phyloP scores from a whole-genome alignment of 1,140 invertebrate species.

The Hermetia illucens region DNA sequence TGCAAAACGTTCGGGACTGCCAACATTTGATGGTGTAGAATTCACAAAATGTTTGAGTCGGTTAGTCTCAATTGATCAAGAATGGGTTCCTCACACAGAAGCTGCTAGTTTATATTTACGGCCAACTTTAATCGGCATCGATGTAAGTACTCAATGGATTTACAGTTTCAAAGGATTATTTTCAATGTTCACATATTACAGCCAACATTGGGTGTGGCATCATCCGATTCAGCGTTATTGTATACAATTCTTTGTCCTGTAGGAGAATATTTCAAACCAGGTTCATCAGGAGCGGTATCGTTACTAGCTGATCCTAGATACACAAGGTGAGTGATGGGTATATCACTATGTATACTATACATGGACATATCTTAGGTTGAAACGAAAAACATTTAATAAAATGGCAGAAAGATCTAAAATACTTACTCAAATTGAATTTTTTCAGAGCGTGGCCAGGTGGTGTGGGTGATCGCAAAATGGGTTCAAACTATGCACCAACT shows the following conservation, averaged over 20 bases:
- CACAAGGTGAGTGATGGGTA: constrained; percentile 10
- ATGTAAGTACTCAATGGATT: constrained; percentile 49
- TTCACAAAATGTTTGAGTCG: constrained; percentile 76
- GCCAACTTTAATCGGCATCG: constrained; percentile 92
- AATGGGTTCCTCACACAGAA: constrained; percentile 91
- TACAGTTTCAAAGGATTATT: neutral
- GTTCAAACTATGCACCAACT: constrained; percentile 83
- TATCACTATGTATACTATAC: neutral
- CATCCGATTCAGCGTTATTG: constrained; percentile 70
- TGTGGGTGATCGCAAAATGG: constrained; percentile 87
- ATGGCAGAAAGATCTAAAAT: constrained; percentile 48
- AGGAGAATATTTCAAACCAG: constrained; percentile 74
- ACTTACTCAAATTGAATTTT: neutral
- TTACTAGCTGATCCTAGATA: constrained; percentile 38
- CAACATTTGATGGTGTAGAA: constrained; percentile 79
- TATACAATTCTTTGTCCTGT: constrained; percentile 88
- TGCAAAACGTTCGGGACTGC: constrained; percentile 71
- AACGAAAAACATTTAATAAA: constrained; percentile 36
- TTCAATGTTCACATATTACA: constrained; percentile 31
- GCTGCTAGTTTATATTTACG: constrained; percentile 87
- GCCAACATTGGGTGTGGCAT: constrained; percentile 80
- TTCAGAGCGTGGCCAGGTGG: constrained; percentile 88
- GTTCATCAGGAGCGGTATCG: constrained; percentile 48
- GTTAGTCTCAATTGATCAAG: constrained; percentile 82
- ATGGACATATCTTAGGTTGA: constrained; percentile 12